Evolutionary conservation across 2,797 vertebrate genomes (phyloP), one percentile per base, ranked within the genome.

Genomic region (Macroramphosus scolopax): DNA sequence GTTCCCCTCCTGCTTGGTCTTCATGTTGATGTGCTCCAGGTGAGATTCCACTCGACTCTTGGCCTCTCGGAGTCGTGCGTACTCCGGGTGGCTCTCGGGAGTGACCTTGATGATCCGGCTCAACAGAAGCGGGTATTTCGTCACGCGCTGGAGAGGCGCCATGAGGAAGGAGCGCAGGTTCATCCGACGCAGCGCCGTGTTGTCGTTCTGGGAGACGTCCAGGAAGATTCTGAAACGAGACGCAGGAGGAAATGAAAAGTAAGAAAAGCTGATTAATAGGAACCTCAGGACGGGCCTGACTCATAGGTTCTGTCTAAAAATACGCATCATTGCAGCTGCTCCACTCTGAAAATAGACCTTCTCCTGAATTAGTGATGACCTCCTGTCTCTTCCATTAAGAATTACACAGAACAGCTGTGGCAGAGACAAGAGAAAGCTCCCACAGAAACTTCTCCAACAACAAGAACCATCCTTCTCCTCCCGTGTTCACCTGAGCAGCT

Each of bases 1-100:
- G 2, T 92, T 89, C 9, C 89, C 89, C 60, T 95, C 94, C 83
- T 95, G 94, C 74, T 91, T 92, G 65, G 93, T 95, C 83, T 95
- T 94, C 91, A 93, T 95, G 85, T 96, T 95, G 80, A 97, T 96
- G 88, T 96, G 94, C 81, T 96, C 95, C 71, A 97, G 80, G 51
- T 96, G 94, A 28, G 94, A 95, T 39, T 95, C 93, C 1, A 95
- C 94, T 3, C 91, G 92, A 68, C 92, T 93, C 84, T 95, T 96
- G 72, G 93, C 93, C 68, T 96, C 93, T 17, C 91, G 88, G 54
- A 96, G 91, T 37, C 90, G 90, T 6, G 85, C n/a, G 0, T 92
- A 85, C 68, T 95, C 94, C 0, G 91, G 93, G 73, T 97, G 93
- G 63, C 91, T 90, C 53, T 95, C 93, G 0, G 84, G 83, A 2